These are phyloP conservation scores for Barnardius zonarius DNA, from an alignment of 2,113 vertebrate genomes.

Conservation along the genomic window DNA sequence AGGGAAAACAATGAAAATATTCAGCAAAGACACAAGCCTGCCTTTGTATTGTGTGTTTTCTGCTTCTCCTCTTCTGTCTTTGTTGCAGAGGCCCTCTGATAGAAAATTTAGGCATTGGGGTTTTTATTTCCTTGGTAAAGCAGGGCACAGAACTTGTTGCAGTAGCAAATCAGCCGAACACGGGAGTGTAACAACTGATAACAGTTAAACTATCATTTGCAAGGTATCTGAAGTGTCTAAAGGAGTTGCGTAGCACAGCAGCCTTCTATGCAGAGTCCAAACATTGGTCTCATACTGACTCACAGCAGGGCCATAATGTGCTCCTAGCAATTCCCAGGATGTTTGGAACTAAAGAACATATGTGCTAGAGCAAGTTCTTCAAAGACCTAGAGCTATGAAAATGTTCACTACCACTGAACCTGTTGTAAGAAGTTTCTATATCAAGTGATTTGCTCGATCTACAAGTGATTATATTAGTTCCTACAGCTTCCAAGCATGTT, in stretches of 20 bases:
- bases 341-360: background rate
- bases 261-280: background rate
- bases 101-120: background rate
- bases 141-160: background rate
- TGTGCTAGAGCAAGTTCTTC: background rate
- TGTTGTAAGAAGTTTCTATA: background rate
- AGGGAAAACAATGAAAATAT: slow-evolving; percentile 50
- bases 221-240: background rate
- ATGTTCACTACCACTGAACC: background rate
- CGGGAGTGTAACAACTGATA: background rate
- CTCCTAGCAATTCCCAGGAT: background rate
- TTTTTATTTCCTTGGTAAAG: background rate
- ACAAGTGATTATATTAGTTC: background rate
- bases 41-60: slow-evolving; percentile 45
- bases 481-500: background rate
- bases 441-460: background rate
- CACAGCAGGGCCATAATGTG: background rate
- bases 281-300: background rate
- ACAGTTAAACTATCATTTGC: background rate
- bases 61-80: slow-evolving; percentile 30
- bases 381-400: background rate
- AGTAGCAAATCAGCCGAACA: background rate
- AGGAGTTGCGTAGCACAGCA: background rate
- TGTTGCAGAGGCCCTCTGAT: background rate
- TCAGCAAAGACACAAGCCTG: slow-evolving; percentile 39